phyloP scores from a whole-genome alignment of 2,888 invertebrate species.

The Andrena camellia region DNA sequence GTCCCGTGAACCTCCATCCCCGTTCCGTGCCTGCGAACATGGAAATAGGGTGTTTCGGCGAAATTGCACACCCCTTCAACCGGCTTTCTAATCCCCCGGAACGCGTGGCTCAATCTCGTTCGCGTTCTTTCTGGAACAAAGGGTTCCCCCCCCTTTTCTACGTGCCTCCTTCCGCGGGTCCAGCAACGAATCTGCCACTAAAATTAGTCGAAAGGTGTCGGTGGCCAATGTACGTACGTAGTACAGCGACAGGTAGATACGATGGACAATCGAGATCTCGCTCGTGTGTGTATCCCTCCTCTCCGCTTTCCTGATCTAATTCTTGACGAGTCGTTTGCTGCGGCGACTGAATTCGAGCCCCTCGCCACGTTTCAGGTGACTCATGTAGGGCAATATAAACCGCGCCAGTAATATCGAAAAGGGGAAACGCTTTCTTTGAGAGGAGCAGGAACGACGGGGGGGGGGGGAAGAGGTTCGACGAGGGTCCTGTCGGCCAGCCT shows the following conservation, averaged over 20 bases:
- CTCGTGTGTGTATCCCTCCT: background rate
- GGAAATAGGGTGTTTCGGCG: background rate
- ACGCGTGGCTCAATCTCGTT: background rate
- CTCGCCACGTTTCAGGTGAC: conserved; percentile 22
- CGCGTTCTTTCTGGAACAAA: conserved; percentile 29
- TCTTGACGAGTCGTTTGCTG: conserved; percentile 1
- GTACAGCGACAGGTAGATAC: background rate
- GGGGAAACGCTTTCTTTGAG: conserved; percentile 40
- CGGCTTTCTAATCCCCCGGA: conserved; percentile 18
- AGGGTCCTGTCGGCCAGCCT: conserved; percentile 54
- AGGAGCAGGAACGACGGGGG: conserved; percentile 29
- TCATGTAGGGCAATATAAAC: conserved; percentile 49
- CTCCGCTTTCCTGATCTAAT: background rate
- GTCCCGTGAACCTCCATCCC: background rate
- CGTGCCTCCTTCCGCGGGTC: background rate
- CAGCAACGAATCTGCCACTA: background rate
- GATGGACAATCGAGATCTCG: background rate
- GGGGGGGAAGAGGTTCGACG: conserved; percentile 39
- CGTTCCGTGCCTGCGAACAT: background rate
- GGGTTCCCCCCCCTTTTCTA: background rate
- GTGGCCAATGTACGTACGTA: too few species aligned
- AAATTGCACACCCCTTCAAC: background rate
- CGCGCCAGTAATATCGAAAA: conserved; percentile 40
- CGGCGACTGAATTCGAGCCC: background rate
- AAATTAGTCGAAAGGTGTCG: background rate